Evolutionary conservation across 92 coral and sea anemone species (phyloP), one percentile per base, ranked within the genome.

Genomic region (Heteractis magnifica): DNA sequence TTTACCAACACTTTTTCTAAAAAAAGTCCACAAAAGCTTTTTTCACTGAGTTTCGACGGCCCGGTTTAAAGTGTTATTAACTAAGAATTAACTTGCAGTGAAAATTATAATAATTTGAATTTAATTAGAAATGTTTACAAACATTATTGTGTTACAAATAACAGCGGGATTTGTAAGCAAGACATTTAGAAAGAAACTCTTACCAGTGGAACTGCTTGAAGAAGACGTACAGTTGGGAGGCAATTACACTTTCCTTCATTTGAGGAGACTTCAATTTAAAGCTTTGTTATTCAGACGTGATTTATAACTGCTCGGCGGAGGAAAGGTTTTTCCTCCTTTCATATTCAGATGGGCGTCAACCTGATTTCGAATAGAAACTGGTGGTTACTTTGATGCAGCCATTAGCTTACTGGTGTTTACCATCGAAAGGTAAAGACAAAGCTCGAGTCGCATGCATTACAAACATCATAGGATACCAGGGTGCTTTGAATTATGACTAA

Each of bases 51-150:
- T 62, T 20, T 62, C 23, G 23, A 10, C 5, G 8, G 6, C 18
- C 20, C 20, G 4, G 13, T 56, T 56, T 56, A 12, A 12, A 14
- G 62, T 10, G 23, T 4, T 34, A 34, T n/a, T n/a, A 60, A 8
- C 19, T 7, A 15, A 15, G 0, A 5, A 6, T 18, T 62, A n/a
- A 4, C 23, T 18, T 23, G 7, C 49, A 48, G 49, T 21, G 44
- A 11, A 23, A 68, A 68, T 1, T 8, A 53, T 53, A 23, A 68
- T 68, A 68, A 68, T 68, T 68, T 9, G 48, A 26, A 68, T 68
- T 10, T 23, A 68, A 26, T 68, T 65, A 23, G 49, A 68, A 68
- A 68, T 68, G 73, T 68, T 68, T 68, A 26, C 73, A 68, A 68
- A 68, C 10, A 68, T 68, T n/a, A 65, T 10, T 64, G 26, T 8